Evolutionary conservation across 2,888 invertebrate species (phyloP), one percentile per base, ranked within the genome.

Genomic region (Venusia cambrica): DNA sequence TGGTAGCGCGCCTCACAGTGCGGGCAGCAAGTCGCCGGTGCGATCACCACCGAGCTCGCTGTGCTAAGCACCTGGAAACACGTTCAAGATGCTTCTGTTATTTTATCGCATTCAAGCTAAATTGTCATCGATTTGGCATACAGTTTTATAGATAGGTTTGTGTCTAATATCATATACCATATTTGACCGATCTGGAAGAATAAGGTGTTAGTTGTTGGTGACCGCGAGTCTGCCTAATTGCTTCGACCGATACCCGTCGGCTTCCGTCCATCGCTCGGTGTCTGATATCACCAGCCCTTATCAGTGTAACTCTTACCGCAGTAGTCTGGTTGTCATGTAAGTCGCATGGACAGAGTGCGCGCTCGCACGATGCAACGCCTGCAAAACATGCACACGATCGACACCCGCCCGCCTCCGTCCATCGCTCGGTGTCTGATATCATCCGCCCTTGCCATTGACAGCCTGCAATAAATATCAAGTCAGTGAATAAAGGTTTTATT

Each of bases 1-100:
- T 91, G 91, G 62, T 90, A 89, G 48, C 89, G 88, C 28, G 91
- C 88, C 73, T 94, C 92, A 79, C 95, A 96, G 73, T 94, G 93
- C 24, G 94, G 94, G 73, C 95, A 96, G 76, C 95, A 96, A 45
- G 89, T 78, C 54, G 90, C 87, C 33, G 88, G 87, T 71, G 88
- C 73, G 73, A 80, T 39, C 56, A 48, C 91, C 43, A 88, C 29
- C 24, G 57, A 15, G 14, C 38, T 47, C 28, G 7, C 22, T 6
- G 65, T 88, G 68, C 94, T 94, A 8, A 85, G 83, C 38, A 93
- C 76, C 54, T 74, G 65, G 6, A 56, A 36, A 8, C n/a, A n/a
- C n/a, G n/a, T n/a, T n/a, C n/a, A n/a, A n/a, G n/a, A n/a, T n/a
- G n/a, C n/a, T n/a, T n/a, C n/a, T n/a, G n/a, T n/a, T n/a, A n/a